Conservation (phyloP, 2,888 invertebrate species). For the Amblyjoppa fuscipennis region DNA sequence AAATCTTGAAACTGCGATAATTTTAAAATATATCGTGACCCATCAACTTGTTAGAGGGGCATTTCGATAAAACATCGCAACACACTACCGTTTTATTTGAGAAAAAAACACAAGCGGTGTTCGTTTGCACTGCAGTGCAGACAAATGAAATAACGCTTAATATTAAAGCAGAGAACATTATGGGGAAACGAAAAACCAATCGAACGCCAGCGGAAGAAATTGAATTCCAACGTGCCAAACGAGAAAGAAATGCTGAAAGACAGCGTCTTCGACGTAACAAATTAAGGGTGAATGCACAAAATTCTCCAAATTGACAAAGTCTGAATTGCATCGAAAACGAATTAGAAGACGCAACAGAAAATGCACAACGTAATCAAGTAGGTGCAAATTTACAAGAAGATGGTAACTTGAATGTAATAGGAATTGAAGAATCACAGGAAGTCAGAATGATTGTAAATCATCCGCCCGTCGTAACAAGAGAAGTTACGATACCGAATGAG, state of each 20-base stretch:
- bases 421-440: too few relatives aligned
- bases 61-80: too few relatives aligned
- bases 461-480: not conserved
- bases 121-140: too few relatives aligned
- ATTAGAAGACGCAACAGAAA: not conserved
- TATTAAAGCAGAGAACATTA: not conserved
- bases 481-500: not conserved
- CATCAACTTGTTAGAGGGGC: too few relatives aligned
- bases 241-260: constrained; percentile 46
- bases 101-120: too few relatives aligned
- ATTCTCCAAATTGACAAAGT: not conserved
- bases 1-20: too few relatives aligned
- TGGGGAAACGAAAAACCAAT: constrained; percentile 17
- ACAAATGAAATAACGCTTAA: too few relatives aligned
- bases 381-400: too few relatives aligned
- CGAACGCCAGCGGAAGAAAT: constrained; percentile 54
- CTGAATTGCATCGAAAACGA: not conserved
- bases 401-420: too few relatives aligned
- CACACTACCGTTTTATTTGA: too few relatives aligned
- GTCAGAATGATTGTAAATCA: too few relatives aligned
- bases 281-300: not conserved
- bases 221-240: constrained; percentile 40
- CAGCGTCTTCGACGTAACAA: constrained; percentile 14
- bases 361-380: not conserved
- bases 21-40: too few relatives aligned